Percentiles rank a stretch among this genome's conserved stretches.
phyloP scores from a whole-genome alignment of 2,797 vertebrate species.

The Graptemys geographica region DNA sequence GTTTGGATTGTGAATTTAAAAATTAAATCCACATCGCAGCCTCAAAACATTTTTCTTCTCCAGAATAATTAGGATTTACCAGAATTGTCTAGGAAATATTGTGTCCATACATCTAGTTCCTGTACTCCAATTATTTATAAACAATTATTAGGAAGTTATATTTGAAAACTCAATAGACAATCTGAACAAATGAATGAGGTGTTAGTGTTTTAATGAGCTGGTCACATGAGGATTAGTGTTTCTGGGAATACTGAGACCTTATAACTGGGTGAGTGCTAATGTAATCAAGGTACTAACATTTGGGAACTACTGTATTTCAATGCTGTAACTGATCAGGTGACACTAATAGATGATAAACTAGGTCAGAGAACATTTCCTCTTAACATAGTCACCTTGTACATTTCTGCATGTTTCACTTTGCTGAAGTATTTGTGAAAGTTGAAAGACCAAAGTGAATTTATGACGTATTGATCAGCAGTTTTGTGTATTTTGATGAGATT shows the following conservation, averaged over 20 bases:
- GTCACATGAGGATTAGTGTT: not conserved
- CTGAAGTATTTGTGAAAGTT: not conserved
- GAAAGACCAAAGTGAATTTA: not conserved
- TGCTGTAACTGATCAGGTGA: not conserved
- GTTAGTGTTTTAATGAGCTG: not conserved
- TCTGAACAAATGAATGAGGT: not conserved
- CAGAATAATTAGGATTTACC: not conserved
- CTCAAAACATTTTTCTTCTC: not conserved
- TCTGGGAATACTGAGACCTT: not conserved
- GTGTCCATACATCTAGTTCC: rapidly evolving
- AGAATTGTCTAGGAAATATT: not conserved
- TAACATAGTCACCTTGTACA: not conserved
- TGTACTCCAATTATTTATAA: not conserved
- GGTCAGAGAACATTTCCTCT: not conserved
- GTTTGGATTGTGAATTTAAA: not conserved
- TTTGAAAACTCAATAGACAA: not conserved
- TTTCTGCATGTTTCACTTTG: not conserved
- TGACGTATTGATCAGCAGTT: not conserved
- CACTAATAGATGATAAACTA: not conserved
- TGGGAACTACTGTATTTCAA: not conserved
- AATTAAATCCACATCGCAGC: not conserved
- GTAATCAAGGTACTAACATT: not conserved
- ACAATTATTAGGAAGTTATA: not conserved
- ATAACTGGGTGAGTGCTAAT: not conserved
- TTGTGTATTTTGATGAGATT: constrained; percentile 53